Evolutionary conservation across 2,888 invertebrate species (phyloP).

Genomic region (Lepidonotus clava): DNA sequence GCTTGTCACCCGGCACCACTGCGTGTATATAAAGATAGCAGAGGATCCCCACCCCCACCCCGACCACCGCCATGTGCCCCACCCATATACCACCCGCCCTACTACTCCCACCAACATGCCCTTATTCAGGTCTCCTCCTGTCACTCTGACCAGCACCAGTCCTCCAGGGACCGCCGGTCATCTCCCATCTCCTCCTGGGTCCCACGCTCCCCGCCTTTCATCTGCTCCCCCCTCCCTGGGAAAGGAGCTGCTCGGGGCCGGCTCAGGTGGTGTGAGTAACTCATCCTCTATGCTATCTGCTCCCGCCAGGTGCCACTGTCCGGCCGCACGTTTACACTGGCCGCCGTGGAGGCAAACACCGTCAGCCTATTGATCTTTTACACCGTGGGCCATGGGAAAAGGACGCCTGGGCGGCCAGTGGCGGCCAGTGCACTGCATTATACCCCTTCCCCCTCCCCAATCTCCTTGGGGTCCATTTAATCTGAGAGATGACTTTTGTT

Average conservation of each 20-base stretch:
- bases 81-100: neutral
- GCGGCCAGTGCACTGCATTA: too few species aligned
- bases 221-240: neutral
- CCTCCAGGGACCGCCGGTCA: neutral
- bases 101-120: too few species aligned
- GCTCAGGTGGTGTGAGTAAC: slow-evolving; percentile 8
- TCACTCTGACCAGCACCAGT: too few species aligned
- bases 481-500: too few species aligned
- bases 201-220: neutral
- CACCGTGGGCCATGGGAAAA: neutral
- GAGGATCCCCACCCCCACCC: neutral
- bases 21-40: slow-evolving; percentile 28
- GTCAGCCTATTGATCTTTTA: neutral
- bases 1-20: slow-evolving; percentile 1
- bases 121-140: too few species aligned
- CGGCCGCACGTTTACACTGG: neutral
- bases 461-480: neutral
- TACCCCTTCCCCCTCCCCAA: neutral
- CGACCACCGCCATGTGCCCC: neutral
- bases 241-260: neutral
- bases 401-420: neutral
- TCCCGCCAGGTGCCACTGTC: slow-evolving; percentile 1
- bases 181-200: neutral
- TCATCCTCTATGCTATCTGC: neutral
- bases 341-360: neutral